Percentiles rank a stretch among this genome's conserved stretches.
Conservation (phyloP, 2,888 invertebrate species). For the Chaetogeoica ovagalla region DNA sequence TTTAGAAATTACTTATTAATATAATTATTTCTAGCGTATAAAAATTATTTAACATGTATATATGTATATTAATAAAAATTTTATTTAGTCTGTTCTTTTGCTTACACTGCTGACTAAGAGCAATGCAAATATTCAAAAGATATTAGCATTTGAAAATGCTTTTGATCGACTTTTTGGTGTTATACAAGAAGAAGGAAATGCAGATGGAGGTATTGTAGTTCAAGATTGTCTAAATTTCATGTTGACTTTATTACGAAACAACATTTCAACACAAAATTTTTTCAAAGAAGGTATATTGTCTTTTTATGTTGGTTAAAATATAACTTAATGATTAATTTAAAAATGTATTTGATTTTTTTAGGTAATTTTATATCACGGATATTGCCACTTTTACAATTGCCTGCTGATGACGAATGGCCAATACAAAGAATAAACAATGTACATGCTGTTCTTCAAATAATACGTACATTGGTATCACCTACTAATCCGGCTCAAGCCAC, state of each 20-base stretch:
- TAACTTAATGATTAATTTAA: not conserved
- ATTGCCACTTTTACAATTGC: conserved; percentile 82
- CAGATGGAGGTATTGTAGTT: conserved; percentile 95
- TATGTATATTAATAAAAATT: not conserved
- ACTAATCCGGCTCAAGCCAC: conserved; percentile 83
- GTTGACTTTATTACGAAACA: conserved; percentile 90
- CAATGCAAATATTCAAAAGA: conserved; percentile 97
- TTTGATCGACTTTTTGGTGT: conserved; percentile 95
- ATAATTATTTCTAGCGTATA: too few species aligned
- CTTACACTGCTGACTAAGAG: conserved; percentile 90
- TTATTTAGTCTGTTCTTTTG: conserved; percentile 73
- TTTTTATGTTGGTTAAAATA: not conserved
- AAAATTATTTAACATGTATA: too few species aligned
- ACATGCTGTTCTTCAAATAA: conserved; percentile 86
- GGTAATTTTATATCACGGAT: conserved; percentile 89
- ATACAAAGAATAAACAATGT: conserved; percentile 94
- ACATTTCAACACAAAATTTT: conserved; percentile 96
- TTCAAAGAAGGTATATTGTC: conserved; percentile 82
- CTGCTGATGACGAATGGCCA: conserved; percentile 79
- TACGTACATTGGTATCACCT: conserved; percentile 90
- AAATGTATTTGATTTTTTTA: conserved; percentile 56
- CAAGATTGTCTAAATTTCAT: conserved; percentile 95
- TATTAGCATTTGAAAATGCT: conserved; percentile 98
- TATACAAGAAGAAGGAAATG: conserved; percentile 85
- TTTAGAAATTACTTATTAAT: too few species aligned